Percentiles rank a stretch among this genome's conserved stretches.
Evolutionary conservation across 2,797 vertebrate species (phyloP).

Genomic region (Strix occidentalis): DNA sequence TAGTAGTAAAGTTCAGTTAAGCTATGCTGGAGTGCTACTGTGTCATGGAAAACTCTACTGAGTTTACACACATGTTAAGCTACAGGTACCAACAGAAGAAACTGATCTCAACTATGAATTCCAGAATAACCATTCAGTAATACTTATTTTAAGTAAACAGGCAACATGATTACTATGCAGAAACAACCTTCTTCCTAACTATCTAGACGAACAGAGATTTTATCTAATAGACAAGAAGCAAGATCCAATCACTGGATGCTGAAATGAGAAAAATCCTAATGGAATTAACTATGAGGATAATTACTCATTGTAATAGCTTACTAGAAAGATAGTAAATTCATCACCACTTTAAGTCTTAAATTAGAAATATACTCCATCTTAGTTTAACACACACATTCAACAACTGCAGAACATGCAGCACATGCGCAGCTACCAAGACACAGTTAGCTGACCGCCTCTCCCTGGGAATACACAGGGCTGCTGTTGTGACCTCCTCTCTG

Average conservation of each 20-base stretch:
- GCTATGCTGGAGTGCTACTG: not conserved
- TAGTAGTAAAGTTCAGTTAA: not conserved
- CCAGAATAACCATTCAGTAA: not conserved
- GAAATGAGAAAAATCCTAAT: conserved; percentile 12
- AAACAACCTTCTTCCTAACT: not conserved
- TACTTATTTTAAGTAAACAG: not conserved
- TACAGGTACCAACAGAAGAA: not conserved
- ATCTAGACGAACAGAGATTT: not conserved
- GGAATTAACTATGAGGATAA: conserved; percentile 1
- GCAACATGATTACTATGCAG: not conserved
- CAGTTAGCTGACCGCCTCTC: not conserved
- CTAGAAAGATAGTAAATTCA: not conserved
- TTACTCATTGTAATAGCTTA: not conserved
- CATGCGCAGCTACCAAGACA: not conserved
- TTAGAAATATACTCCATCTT: not conserved
- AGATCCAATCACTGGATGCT: not conserved
- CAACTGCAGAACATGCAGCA: not conserved
- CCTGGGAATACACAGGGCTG: not conserved
- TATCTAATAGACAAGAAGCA: not conserved
- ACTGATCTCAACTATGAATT: not conserved
- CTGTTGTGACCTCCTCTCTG: not conserved
- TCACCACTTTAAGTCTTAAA: not conserved
- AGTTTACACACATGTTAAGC: not conserved
- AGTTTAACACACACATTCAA: not conserved
- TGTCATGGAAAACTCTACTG: not conserved